Evolutionary conservation across 2,113 vertebrate species (phyloP), one percentile per base, ranked within the genome.

Genomic region (Proterorhinus semilunaris): DNA sequence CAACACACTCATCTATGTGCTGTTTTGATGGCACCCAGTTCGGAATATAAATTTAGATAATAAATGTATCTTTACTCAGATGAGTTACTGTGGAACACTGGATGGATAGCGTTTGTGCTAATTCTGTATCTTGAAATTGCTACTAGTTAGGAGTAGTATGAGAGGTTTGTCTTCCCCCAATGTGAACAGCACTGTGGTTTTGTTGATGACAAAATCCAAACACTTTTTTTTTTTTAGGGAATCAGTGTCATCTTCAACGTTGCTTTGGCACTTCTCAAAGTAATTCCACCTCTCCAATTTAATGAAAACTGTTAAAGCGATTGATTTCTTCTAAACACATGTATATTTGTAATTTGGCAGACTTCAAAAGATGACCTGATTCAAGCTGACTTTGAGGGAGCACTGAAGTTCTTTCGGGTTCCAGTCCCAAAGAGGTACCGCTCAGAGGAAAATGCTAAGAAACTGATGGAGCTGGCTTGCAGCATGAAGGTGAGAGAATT

Each of bases 231-330:
- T 67, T 76, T 78, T 65, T 80, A 99, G 98, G 98, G 98, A 75
- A 98, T 99, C 92, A 99, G 95, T 86, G 95, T 99, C 79, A 99
- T 99, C 89, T 99, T 99, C 83, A 99, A 99, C 0, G 96, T 99
- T 58, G 97, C 98, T 53, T 92, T 99, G 90, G 96, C 95, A 62
- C 91, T 99, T 75, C 88, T 99, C 76, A 99, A 99, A 93, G 98
- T 98, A 92, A 90, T 85, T 0, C 11, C 11, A 10, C 8, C 4
- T 3, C n/a, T 9, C 10, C 45, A 15, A 5, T 21, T 47, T 15
- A n/a, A 9, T 15, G 7, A 47, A 5, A 10, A 21, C n/a, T 63
- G 17, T n/a, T 45, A 7, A 8, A n/a, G 12, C 44, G 58, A 44
- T 2, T 2, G 1, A 7, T 48, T 63, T 17, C 8, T 16, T 44